Percentiles rank a stretch among this genome's conserved stretches.
These are phyloP conservation scores for Ciona savignyi DNA, from an alignment of 23 tunicate genomes.

Conservation along the genomic window DNA sequence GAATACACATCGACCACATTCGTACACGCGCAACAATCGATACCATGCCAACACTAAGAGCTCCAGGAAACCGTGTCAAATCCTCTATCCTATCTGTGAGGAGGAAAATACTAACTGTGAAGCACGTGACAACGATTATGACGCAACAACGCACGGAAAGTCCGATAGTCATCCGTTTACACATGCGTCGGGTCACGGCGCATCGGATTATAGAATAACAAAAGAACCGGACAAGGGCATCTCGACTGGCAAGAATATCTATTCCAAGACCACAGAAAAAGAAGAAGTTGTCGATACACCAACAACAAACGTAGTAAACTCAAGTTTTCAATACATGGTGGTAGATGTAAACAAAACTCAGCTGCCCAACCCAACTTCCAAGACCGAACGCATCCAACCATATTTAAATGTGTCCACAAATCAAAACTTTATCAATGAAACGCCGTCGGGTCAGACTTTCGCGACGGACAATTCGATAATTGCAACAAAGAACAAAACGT, in stretches of 20 bases:
- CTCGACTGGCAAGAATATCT: background rate
- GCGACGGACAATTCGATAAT: no score
- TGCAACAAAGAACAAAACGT: no score
- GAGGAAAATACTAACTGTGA: conserved; percentile 16
- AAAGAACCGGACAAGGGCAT: background rate
- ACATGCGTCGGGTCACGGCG: background rate
- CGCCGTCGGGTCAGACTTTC: no score
- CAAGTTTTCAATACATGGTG: background rate
- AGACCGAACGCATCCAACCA: background rate
- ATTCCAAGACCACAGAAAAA: no score
- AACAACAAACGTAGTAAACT: background rate
- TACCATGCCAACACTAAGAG: background rate
- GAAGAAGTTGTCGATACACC: no score
- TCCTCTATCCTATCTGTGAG: conserved; percentile 28
- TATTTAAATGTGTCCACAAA: background rate
- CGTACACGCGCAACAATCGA: background rate
- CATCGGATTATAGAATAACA: background rate
- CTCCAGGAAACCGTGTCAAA: conserved; percentile 6
- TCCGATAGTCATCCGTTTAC: background rate
- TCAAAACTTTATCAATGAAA: background rate
- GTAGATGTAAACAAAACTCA: background rate
- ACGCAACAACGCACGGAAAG: background rate
- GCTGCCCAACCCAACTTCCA: no score
- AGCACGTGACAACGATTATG: background rate
- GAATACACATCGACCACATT: background rate